Percentiles rank a stretch among this genome's conserved stretches.
phyloP scores from a whole-genome alignment of 2,797 vertebrate species.

The Bradypus variegatus region DNA sequence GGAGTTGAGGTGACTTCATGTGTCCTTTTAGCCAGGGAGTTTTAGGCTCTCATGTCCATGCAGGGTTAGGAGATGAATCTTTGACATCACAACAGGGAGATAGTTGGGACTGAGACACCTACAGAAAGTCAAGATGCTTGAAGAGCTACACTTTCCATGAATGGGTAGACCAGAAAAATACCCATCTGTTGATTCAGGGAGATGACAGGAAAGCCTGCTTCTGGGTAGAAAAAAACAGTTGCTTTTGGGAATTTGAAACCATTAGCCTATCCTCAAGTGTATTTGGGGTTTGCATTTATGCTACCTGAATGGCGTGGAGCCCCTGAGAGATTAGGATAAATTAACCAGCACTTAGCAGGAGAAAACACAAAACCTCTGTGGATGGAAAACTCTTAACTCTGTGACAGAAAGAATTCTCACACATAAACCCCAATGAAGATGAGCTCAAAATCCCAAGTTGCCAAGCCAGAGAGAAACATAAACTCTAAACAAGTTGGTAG shows the following conservation, averaged over 20 bases:
- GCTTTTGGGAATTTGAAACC: background rate
- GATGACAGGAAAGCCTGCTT: background rate
- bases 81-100: background rate
- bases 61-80: background rate
- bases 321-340: background rate
- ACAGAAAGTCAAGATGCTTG: too few relatives aligned
- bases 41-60: background rate
- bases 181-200: background rate
- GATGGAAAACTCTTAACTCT: too few relatives aligned
- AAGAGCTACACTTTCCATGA: background rate
- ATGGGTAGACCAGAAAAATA: background rate
- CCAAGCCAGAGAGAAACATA: background rate
- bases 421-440: background rate
- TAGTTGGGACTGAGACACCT: background rate
- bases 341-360: background rate
- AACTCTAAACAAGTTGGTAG: background rate
- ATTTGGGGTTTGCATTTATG: background rate
- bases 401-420: background rate
- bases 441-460: background rate
- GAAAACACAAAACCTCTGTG: background rate
- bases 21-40: background rate
- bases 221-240: background rate
- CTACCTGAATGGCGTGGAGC: background rate
- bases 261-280: background rate
- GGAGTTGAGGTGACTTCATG: fast-evolving